A percentile compares a stretch with the other conserved stretches of the same genome.
These are phyloP conservation scores for Eublepharis macularius DNA, from an alignment of 2,113 vertebrate species.

Conservation along the genomic window DNA sequence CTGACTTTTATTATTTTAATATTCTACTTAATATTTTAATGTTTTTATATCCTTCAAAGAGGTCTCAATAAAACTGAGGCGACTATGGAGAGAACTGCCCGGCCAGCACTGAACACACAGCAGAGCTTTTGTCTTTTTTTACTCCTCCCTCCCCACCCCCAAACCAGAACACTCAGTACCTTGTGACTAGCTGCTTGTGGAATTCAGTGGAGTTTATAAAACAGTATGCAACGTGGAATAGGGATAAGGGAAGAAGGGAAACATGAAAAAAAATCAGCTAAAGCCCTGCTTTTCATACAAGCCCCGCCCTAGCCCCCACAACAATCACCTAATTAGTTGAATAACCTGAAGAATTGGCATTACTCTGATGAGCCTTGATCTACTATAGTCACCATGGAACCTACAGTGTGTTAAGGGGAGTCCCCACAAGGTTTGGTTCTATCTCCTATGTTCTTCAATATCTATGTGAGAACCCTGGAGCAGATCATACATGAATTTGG, in stretches of 20 bases:
- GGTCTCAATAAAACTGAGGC: background rate
- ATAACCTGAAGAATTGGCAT: background rate
- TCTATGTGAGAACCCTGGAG: too few relatives aligned
- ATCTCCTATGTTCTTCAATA: too few relatives aligned
- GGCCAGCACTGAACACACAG: background rate
- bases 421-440: too few relatives aligned
- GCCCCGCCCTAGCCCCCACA: background rate
- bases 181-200: background rate
- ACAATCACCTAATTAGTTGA: background rate
- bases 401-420: too few relatives aligned
- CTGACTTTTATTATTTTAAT: background rate
- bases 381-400: too few relatives aligned
- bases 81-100: background rate
- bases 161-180: background rate
- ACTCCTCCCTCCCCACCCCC: background rate
- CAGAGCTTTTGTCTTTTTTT: background rate
- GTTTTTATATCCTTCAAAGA: background rate
- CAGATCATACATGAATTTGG: too few relatives aligned
- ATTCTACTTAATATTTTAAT: too few relatives aligned
- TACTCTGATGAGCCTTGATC: background rate
- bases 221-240: background rate
- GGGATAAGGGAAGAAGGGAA: too few relatives aligned
- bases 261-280: too few relatives aligned
- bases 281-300: background rate
- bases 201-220: background rate